Conservation (phyloP, 1,140 invertebrate species). For the Trachymyrmex septentrionalis region DNA sequence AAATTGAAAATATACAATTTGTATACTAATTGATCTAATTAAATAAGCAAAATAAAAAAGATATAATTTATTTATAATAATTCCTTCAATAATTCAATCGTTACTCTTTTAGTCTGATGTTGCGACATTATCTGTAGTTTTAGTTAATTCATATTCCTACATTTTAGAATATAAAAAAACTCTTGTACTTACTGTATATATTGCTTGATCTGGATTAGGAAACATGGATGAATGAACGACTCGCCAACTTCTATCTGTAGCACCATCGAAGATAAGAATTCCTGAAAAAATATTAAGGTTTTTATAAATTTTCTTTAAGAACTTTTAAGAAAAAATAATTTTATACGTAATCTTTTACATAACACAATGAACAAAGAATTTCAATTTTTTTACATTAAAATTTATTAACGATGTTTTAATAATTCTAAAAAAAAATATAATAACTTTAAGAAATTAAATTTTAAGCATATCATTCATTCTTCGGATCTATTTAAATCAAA, state of each 20-base stretch:
- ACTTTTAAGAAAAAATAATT: background rate
- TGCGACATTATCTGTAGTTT: background rate
- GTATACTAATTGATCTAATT: too few species aligned
- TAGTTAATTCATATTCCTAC: conserved; percentile 1
- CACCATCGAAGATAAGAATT: conserved; percentile 91
- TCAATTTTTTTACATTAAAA: background rate
- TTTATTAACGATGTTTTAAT: background rate
- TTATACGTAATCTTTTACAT: background rate
- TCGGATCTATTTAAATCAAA: background rate
- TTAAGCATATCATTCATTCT: background rate
- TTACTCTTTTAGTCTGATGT: too few species aligned
- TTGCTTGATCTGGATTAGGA: conserved; percentile 92
- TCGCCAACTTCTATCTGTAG: conserved; percentile 91
- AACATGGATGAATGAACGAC: conserved; percentile 92
- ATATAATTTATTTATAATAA: too few species aligned
- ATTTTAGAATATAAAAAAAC: background rate
- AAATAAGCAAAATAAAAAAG: too few species aligned
- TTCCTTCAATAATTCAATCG: too few species aligned
- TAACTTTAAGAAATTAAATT: background rate
- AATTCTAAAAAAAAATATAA: background rate
- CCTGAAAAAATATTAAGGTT: conserved; percentile 83
- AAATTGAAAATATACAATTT: too few species aligned
- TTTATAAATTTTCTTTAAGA: background rate
- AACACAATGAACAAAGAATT: too few species aligned
- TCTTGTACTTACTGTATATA: conserved; percentile 86